Percentiles rank a stretch among this genome's conserved stretches.
Evolutionary conservation across 2,888 invertebrate species (phyloP).

Genomic region (Pachydiplax longipennis): DNA sequence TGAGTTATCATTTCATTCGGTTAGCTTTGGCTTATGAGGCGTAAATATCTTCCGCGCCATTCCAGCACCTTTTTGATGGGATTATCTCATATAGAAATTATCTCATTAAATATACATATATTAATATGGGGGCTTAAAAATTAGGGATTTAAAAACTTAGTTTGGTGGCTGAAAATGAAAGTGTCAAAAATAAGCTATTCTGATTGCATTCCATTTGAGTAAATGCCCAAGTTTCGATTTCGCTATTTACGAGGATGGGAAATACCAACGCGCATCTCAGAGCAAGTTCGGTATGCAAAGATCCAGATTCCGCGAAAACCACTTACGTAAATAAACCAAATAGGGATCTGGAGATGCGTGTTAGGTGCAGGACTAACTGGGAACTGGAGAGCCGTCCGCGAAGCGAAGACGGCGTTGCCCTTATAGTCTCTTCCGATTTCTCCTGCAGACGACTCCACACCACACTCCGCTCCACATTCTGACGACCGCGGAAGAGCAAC

Average conservation of each 20-base stretch:
- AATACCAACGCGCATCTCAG: not conserved
- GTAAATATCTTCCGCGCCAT: too few species aligned
- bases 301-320: not conserved
- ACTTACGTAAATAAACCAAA: conserved; percentile 36
- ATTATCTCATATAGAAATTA: too few species aligned
- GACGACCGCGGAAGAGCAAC: conserved; percentile 10
- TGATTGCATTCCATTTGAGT: too few species aligned
- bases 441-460: not conserved
- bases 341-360: not conserved
- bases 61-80: too few species aligned
- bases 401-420: not conserved
- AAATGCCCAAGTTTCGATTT: too few species aligned
- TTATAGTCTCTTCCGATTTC: conserved; percentile 8
- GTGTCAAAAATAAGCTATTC: too few species aligned
- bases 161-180: too few species aligned
- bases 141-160: too few species aligned
- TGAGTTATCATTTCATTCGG: too few species aligned
- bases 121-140: too few species aligned
- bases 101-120: too few species aligned
- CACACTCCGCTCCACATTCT: conserved; percentile 6
- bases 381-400: not conserved
- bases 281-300: not conserved
- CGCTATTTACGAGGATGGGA: not conserved
- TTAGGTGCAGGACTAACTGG: not conserved
- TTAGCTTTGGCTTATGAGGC: too few species aligned